Percentiles rank a stretch among this genome's conserved stretches.
These are phyloP conservation scores for Myrmecobius fasciatus DNA, from an alignment of 2,113 vertebrate species.

Conservation along the genomic window DNA sequence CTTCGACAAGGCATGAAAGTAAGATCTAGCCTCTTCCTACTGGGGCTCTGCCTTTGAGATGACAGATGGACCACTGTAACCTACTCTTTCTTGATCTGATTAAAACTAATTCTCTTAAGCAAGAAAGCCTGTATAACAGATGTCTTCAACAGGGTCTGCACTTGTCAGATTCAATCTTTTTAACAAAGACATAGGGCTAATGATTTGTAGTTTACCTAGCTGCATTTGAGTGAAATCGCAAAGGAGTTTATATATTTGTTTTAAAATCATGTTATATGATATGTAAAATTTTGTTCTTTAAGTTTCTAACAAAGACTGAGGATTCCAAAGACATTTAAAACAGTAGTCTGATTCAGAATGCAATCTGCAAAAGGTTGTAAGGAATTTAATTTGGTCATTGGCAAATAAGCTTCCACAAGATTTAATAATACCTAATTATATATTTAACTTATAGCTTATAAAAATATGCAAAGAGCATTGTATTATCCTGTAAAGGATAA, in stretches of 20 bases:
- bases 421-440: background rate
- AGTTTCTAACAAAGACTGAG: background rate
- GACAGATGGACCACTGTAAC: background rate
- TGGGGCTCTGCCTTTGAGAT: background rate
- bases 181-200: background rate
- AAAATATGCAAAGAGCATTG: background rate
- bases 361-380: background rate
- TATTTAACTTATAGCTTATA: background rate
- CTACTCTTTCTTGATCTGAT: background rate
- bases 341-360: background rate
- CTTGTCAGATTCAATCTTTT: background rate
- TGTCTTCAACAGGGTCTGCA: background rate
- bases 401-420: background rate
- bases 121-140: background rate
- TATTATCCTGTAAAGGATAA: background rate
- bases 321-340: background rate
- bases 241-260: background rate
- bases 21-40: background rate
- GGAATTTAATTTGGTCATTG: background rate
- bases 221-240: background rate
- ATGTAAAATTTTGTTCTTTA: background rate
- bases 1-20: background rate
- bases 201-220: background rate
- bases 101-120: constrained; percentile 3
- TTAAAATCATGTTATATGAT: background rate